Conservation (phyloP, 2,797 vertebrate species). For the Acanthis flammea region DNA sequence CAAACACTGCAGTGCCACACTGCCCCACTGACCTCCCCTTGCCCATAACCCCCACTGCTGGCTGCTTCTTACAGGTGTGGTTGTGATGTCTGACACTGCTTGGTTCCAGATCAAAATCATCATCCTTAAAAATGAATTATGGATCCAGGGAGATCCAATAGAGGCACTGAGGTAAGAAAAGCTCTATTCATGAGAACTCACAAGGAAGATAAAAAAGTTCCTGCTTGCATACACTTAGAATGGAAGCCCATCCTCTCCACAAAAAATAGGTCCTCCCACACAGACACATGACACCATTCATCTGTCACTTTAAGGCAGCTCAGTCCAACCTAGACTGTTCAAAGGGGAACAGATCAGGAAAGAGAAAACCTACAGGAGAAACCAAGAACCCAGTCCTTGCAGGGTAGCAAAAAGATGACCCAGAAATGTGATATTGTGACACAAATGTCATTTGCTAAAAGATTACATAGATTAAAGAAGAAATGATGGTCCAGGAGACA, state of each 20-base stretch:
- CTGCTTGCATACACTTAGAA: background rate
- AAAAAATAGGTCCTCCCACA: background rate
- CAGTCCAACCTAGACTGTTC: background rate
- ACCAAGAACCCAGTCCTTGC: background rate
- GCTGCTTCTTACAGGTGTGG: accelerated
- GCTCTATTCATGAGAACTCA: background rate
- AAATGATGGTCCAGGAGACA: background rate
- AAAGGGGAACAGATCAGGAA: background rate
- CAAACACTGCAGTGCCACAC: no score
- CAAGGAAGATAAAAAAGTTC: background rate
- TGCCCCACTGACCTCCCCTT: background rate
- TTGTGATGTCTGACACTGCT: background rate
- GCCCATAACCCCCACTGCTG: accelerated
- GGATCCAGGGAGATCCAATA: background rate
- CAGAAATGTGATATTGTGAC: background rate
- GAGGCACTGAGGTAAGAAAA: background rate
- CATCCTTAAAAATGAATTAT: background rate
- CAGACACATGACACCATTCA: background rate
- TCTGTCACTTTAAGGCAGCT: background rate
- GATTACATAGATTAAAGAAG: background rate
- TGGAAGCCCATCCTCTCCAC: background rate
- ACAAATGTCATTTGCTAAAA: background rate
- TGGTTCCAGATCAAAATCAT: background rate
- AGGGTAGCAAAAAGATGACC: background rate
- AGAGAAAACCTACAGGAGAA: background rate